Evolutionary conservation across 2,797 vertebrate species (phyloP).

Genomic region (Moxostoma hubbsi): DNA sequence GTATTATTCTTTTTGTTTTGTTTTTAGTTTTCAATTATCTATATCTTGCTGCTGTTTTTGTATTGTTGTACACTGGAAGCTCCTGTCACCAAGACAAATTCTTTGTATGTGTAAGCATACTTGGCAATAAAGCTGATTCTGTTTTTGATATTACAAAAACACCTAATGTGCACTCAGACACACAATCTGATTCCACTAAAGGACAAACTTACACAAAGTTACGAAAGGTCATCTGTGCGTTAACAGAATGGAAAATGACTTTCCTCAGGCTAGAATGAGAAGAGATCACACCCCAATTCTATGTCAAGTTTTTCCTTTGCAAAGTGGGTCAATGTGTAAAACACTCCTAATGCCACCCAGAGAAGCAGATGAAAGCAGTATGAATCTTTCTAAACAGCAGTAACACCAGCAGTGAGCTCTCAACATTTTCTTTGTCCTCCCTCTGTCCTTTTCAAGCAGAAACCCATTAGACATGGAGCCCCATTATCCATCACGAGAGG

Average conservation of each 20-base stretch:
- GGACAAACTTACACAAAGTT: not conserved
- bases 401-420: constrained; percentile 59
- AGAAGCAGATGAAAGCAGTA: constrained; percentile 68
- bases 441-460: constrained; percentile 21
- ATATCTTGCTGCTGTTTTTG: no score
- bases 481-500: constrained; percentile 14
- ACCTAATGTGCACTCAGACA: not conserved
- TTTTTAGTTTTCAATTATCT: no score
- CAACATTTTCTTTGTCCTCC: constrained; percentile 62
- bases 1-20: no score
- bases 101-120: no score
- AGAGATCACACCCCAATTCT: constrained; percentile 31
- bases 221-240: constrained; percentile 12
- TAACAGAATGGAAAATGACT: constrained; percentile 38
- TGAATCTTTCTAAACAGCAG: constrained; percentile 70
- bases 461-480: constrained; percentile 20
- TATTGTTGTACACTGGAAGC: no score
- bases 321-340: constrained; percentile 82
- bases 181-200: not conserved
- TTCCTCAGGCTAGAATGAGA: constrained; percentile 10
- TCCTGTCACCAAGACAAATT: no score
- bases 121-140: no score
- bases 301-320: constrained; percentile 52
- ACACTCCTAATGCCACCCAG: constrained; percentile 76
- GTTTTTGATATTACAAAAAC: not conserved